Evolutionary conservation across 2,113 vertebrate genomes (phyloP), one percentile per base, ranked within the genome.

Genomic region (Cottus gobio): DNA sequence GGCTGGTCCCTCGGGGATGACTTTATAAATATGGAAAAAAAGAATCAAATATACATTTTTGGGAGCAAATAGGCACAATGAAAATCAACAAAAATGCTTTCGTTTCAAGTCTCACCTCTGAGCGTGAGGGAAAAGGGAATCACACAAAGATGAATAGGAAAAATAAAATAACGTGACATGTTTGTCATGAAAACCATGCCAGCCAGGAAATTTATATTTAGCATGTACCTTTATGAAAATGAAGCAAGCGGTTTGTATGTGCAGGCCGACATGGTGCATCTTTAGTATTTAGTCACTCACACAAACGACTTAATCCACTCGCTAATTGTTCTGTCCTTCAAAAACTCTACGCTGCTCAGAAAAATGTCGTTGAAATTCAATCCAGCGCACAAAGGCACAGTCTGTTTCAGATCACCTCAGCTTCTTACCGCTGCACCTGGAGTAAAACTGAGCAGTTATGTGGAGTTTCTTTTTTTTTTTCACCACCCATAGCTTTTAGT

Each of bases 361-460:
- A 26, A 56, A 26, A 60, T 75, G 34, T 36, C n/a, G 61, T 71
- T 77, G 28, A 81, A 83, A 57, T 75, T 30, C 30, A 44, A 26
- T 68, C 15, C 5, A 80, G 57, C 58, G 10, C 73, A 73, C 39
- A 85, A 62, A 80, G 36, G 58, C 77, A 24, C 65, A 58, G 68
- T 46, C 60, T 80, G 44, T 79, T 73, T 82, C 82, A 71, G 72
- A 75, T 80, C 78, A 76, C 70, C 80, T 60, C 6, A 61, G 71
- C 75, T 62, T 61, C 80, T 64, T 80, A 8, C 68, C 50, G 20
- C 58, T 50, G 70, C n/a, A 63, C 85, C 79, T 87, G 85, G 78
- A 64, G 84, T 58, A 82, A 90, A 94, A 92, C 81, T 91, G 91
- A 93, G 89, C 89, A 90, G 90, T 80, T 89, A 75, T 42, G 83